These are phyloP conservation scores for Nephrotoma guestfalica DNA, from an alignment of 2,888 invertebrate genomes.

Conservation along the genomic window DNA sequence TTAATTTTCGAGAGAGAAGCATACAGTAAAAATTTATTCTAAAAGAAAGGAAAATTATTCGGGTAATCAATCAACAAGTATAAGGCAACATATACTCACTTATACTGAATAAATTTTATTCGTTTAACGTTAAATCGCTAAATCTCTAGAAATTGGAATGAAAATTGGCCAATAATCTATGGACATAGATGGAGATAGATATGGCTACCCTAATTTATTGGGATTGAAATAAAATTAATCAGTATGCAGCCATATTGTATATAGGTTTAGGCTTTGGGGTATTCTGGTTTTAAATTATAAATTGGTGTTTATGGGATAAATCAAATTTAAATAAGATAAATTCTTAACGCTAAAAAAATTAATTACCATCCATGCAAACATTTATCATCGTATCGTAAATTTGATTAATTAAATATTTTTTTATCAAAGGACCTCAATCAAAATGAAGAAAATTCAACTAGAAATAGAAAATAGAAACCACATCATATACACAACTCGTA, in stretches of 20 bases:
- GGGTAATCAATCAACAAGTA: not conserved
- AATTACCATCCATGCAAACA: not conserved
- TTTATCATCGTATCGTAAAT: not conserved
- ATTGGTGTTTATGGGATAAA: not conserved
- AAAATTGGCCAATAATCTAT: not conserved
- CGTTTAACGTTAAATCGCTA: not conserved
- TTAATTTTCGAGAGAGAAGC: not conserved
- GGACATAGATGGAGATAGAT: not conserved
- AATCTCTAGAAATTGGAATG: not conserved
- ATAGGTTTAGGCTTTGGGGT: not conserved
- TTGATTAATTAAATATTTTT: not conserved
- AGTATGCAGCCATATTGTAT: not conserved
- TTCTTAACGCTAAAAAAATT: not conserved
- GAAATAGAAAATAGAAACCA: not conserved
- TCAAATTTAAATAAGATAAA: not conserved
- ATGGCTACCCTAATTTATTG: not conserved
- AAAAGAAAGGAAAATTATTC: not conserved
- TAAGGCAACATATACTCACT: not conserved
- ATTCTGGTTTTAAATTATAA: not conserved
- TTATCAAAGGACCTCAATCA: not conserved
- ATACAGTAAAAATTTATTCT: not conserved
- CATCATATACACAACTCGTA: not conserved
- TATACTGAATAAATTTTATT: not conserved
- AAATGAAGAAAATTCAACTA: not conserved
- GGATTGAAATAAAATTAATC: not conserved